Percentiles rank a stretch among this genome's conserved stretches.
phyloP scores from a whole-genome alignment of 2,888 invertebrate species.

The Adelognathus sp. region DNA sequence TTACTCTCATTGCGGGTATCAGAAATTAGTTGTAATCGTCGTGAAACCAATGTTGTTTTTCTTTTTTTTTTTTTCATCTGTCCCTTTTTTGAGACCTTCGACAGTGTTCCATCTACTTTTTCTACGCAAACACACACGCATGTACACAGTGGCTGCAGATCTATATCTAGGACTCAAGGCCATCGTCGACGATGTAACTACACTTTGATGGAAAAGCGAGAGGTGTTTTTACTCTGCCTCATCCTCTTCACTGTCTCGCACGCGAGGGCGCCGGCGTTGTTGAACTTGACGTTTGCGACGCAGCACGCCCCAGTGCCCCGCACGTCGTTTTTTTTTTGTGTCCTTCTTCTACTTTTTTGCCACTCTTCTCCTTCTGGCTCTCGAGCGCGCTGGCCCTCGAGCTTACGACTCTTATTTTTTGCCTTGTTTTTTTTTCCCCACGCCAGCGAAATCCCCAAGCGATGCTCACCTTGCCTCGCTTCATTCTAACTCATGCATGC shows the following conservation, averaged over 20 bases:
- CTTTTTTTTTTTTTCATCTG: not conserved
- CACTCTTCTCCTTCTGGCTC: not conserved
- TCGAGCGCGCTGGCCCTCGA: not conserved
- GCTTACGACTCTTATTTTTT: conserved; percentile 1
- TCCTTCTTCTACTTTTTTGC: not conserved
- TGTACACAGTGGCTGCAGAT: not conserved
- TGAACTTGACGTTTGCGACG: conserved; percentile 42
- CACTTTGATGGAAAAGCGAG: not conserved
- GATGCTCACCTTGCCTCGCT: conserved; percentile 16
- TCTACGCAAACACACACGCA: not conserved
- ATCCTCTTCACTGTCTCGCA: not conserved
- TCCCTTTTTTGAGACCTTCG: conserved; percentile 11
- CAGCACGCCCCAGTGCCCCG: conserved; percentile 49
- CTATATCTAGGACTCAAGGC: not conserved
- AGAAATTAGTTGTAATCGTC: too few species aligned
- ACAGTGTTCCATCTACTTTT: not conserved
- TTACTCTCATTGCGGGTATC: too few species aligned
- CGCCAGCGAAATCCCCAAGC: not conserved
- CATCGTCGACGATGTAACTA: conserved; percentile 21
- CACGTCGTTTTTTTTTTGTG: not conserved
- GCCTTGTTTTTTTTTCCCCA: not conserved
- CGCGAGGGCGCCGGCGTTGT: not conserved
- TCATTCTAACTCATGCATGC: conserved; percentile 4
- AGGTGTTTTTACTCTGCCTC: not conserved
- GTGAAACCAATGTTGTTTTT: too few species aligned